Evolutionary conservation across 2,113 vertebrate genomes (phyloP), one percentile per base, ranked within the genome.

Genomic region (Syngnathoides biaculeatus): DNA sequence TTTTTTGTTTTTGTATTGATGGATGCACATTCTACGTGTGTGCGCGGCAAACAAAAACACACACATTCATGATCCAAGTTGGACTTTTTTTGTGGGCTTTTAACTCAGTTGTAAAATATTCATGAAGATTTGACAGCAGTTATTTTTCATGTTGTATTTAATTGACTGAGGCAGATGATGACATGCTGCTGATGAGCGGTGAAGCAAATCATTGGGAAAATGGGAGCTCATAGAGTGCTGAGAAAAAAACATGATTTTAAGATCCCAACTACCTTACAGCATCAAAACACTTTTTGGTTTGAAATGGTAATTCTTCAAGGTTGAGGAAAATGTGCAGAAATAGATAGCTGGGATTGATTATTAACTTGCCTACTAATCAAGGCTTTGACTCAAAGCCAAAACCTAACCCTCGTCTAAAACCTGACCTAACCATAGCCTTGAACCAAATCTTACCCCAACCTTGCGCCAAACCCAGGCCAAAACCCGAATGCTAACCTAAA

Each of bases 1-100:
- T 35, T 43, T 57, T n/a, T 35, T 43, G 52, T n/a, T 73, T 69
- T 60, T 42, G 38, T 60, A 48, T 64, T 80, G 77, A 79, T 78
- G 71, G 72, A 84, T 80, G 72, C 64, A 62, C 1, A 24, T 62
- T 72, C 63, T 55, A 48, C 66, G 61, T 64, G 50, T 70, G 52
- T 65, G 65, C 63, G 57, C 67, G 65, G 72, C 56, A 74, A 68
- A 55, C 63, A 42, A 50, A 61, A 53, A 68, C 43, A 48, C 57
- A 38, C 57, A 58, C 13, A 19, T 15, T 27, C 4, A 8, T 15
- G 0, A 58, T 58, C 2, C 7, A 60, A 60, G 14, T 38, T 53
- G 22, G 22, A 24, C n/a, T 53, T 19, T 24, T 53, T 53, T 2
- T 17, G n/a, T 1, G 30, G 30, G 30, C 2, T 11, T 12, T 24